phyloP scores from a whole-genome alignment of 2,113 vertebrate genomes.

The Hydropotes inermis region DNA sequence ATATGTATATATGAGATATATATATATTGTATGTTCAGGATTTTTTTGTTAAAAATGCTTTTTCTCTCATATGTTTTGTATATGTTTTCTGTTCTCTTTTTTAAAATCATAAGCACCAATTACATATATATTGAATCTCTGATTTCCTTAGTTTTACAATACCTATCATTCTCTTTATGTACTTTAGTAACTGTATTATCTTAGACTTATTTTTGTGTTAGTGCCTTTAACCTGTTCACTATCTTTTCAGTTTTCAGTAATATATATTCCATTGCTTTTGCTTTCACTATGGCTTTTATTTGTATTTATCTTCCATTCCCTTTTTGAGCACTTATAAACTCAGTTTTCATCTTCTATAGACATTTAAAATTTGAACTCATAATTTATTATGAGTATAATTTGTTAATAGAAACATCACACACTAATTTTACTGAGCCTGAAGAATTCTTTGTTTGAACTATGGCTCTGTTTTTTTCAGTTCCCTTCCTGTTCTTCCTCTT shows the following conservation, averaged over 20 bases:
- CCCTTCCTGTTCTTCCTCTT: background rate
- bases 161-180: background rate
- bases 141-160: background rate
- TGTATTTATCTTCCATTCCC: background rate
- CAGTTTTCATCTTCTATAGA: background rate
- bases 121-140: background rate
- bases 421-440: background rate
- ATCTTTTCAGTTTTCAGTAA: background rate
- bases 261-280: background rate
- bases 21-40: background rate
- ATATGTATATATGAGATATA: background rate
- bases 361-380: background rate
- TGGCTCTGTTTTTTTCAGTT: background rate
- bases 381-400: background rate
- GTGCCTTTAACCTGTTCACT: background rate
- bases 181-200: background rate
- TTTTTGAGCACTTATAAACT: background rate
- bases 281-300: background rate
- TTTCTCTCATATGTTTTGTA: background rate
- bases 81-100: background rate
- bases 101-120: background rate
- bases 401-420: background rate
- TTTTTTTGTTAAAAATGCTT: background rate
- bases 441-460: background rate
- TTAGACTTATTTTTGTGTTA: background rate